Conservation (phyloP, 2,888 invertebrate species). For the Andricus curvator region DNA sequence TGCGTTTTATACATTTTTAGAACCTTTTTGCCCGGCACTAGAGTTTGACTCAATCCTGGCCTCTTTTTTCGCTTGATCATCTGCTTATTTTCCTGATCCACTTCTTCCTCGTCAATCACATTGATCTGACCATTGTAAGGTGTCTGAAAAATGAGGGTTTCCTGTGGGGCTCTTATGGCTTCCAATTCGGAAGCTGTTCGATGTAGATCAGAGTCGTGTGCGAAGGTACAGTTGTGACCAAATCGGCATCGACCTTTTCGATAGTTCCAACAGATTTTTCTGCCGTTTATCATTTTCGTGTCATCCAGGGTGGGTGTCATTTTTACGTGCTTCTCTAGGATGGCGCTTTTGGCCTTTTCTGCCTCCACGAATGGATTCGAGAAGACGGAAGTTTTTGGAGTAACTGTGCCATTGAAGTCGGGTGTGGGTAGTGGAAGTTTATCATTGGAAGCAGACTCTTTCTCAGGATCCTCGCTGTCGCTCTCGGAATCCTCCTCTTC, state of each 20-base stretch:
- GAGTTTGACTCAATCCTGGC: constrained; percentile 87
- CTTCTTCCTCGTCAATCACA: constrained; percentile 74
- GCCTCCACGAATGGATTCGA: constrained; percentile 92
- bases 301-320: constrained; percentile 87
- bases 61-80: constrained; percentile 83
- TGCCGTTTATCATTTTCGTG: constrained; percentile 90
- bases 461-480: constrained; percentile 47
- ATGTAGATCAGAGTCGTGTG: constrained; percentile 92
- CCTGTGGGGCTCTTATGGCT: constrained; percentile 79
- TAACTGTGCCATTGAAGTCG: constrained; percentile 80
- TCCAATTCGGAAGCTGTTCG: constrained; percentile 82
- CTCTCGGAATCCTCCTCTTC: constrained; percentile 53
- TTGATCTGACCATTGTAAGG: constrained; percentile 64
- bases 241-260: constrained; percentile 93
- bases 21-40: constrained; percentile 92
- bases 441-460: constrained; percentile 68
- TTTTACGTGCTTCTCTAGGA: constrained; percentile 94
- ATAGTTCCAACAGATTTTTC: constrained; percentile 96
- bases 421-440: constrained; percentile 82
- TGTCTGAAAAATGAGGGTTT: constrained; percentile 76
- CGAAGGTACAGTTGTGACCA: constrained; percentile 94
- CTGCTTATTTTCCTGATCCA: constrained; percentile 80
- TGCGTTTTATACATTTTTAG: constrained; percentile 88
- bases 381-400: constrained; percentile 87
- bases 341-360: constrained; percentile 91